A percentile compares a stretch with the other conserved stretches of the same genome.
These are phyloP conservation scores for Athetis lepigone DNA, from an alignment of 2,888 invertebrate genomes.

Conservation along the genomic window DNA sequence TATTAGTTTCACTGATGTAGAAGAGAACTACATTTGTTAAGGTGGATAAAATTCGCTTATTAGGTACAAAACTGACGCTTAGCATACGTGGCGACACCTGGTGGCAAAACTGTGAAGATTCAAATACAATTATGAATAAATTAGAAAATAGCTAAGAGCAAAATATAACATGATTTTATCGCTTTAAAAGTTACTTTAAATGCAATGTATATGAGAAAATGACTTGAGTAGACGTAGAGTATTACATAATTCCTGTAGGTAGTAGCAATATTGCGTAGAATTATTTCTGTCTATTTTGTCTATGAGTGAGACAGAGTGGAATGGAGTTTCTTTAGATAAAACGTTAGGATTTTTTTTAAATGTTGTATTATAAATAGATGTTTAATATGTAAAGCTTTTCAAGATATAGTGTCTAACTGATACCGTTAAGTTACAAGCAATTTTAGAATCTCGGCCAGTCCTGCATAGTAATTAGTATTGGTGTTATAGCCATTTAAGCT, in stretches of 20 bases:
- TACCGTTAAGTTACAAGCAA: neutral
- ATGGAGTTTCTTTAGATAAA: too few relatives aligned
- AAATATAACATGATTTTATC: neutral
- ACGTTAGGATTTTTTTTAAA: too few relatives aligned
- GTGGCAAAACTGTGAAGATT: slow-evolving; percentile 25
- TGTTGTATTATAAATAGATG: too few relatives aligned
- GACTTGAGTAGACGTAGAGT: neutral
- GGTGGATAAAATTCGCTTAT: slow-evolving; percentile 61
- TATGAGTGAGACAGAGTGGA: too few relatives aligned
- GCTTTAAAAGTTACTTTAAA: neutral
- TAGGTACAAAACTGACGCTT: slow-evolving; percentile 56
- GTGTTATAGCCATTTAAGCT: neutral
- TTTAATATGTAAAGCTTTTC: slow-evolving; percentile 12
- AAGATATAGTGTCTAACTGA: too few relatives aligned
- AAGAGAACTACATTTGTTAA: slow-evolving; percentile 55
- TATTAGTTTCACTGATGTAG: slow-evolving; percentile 67
- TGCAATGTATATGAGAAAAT: neutral
- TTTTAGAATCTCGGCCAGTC: neutral
- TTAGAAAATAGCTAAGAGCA: slow-evolving; percentile 15
- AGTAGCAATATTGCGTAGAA: neutral
- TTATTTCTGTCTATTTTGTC: too few relatives aligned
- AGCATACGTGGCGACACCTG: slow-evolving; percentile 27
- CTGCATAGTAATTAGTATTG: neutral
- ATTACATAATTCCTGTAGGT: neutral
- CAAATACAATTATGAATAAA: slow-evolving; percentile 6